Conservation (phyloP, 1,140 invertebrate genomes). For the Lethrus apterus region DNA sequence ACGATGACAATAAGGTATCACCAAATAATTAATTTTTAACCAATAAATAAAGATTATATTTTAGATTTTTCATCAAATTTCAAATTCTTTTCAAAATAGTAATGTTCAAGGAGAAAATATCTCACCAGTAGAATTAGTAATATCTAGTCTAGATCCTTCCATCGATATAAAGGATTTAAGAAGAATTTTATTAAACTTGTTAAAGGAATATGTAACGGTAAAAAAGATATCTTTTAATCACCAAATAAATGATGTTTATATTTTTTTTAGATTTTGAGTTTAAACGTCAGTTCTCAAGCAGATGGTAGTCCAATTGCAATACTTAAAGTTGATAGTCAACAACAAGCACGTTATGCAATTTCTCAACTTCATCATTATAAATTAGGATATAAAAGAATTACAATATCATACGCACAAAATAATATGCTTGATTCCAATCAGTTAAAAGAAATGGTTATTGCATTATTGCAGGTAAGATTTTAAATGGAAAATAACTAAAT, state of each 20-base stretch:
- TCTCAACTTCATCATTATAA: conserved; percentile 75
- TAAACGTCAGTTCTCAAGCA: conserved; percentile 57
- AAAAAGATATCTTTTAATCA: too few species aligned
- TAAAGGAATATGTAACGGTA: conserved; percentile 64
- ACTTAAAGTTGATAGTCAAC: conserved; percentile 54
- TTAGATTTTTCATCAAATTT: background rate
- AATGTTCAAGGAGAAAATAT: background rate
- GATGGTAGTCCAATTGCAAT: conserved; percentile 62
- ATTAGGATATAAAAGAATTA: conserved; percentile 74
- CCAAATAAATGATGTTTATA: background rate
- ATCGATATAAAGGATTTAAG: conserved; percentile 65
- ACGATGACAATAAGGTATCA: background rate
- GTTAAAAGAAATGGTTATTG: conserved; percentile 56
- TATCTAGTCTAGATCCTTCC: conserved; percentile 70
- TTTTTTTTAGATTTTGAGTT: conserved; percentile 52
- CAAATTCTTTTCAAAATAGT: background rate
- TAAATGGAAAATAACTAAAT: too few species aligned
- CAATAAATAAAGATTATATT: background rate
- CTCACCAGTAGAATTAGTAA: conserved; percentile 55
- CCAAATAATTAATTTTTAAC: background rate
- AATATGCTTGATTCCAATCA: conserved; percentile 56
- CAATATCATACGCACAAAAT: conserved; percentile 65
- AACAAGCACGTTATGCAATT: conserved; percentile 73
- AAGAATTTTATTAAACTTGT: conserved; percentile 55
- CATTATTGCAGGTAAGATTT: conserved; percentile 48